These are phyloP conservation scores for Phoxinus phoxinus DNA, from an alignment of 2,113 vertebrate species.

Conservation along the genomic window DNA sequence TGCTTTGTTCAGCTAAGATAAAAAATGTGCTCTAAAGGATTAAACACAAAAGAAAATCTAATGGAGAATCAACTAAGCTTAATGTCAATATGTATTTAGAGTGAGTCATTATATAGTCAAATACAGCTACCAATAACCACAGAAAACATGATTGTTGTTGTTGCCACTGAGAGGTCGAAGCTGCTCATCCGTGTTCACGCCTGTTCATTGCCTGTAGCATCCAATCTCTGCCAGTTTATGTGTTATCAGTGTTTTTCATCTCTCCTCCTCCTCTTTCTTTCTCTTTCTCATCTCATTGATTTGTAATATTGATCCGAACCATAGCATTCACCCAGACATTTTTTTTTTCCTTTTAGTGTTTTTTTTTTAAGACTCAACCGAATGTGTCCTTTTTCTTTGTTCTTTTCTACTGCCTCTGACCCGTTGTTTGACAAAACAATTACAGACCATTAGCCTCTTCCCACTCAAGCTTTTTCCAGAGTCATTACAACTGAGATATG, in stretches of 20 bases:
- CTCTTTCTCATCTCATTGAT: slow-evolving; percentile 37
- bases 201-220: not conserved
- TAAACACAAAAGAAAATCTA: not conserved
- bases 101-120: not conserved
- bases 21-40: not conserved
- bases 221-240: not conserved
- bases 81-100: not conserved
- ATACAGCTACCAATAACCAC: not conserved
- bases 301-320: slow-evolving; percentile 38
- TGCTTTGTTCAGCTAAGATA: not conserved
- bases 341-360: slow-evolving; percentile 5
- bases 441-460: slow-evolving; percentile 50
- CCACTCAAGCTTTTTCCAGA: slow-evolving; percentile 34
- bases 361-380: slow-evolving; percentile 4
- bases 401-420: slow-evolving; percentile 40
- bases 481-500: slow-evolving; percentile 28
- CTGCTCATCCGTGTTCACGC: not conserved
- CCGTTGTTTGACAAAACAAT: slow-evolving; percentile 55
- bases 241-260: not conserved
- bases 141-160: slow-evolving; percentile 1
- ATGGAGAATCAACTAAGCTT: not conserved
- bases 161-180: not conserved
- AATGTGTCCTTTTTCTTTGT: slow-evolving; percentile 34
- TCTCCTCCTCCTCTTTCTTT: slow-evolving; percentile 4
- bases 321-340: slow-evolving; percentile 13